A percentile compares a stretch with the other conserved stretches of the same genome.
Conservation (phyloP, 2,113 vertebrate species). For the Regulus satrapa region DNA sequence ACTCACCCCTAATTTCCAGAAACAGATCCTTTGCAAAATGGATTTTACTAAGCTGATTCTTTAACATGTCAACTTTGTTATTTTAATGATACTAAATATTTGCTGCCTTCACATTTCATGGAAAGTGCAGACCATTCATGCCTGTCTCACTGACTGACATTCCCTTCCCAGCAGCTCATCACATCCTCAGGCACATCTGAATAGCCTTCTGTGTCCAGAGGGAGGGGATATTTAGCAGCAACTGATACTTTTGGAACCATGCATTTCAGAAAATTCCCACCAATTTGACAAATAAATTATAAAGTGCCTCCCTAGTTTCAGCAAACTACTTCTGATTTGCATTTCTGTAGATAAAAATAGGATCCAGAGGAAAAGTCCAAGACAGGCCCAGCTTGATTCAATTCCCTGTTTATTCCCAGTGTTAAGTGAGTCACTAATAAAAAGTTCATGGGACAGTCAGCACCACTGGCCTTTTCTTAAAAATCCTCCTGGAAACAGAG, state of each 20-base stretch:
- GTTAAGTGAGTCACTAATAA: slow-evolving; percentile 26
- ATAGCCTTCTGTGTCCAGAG: background rate
- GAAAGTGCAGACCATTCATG: background rate
- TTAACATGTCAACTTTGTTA: background rate
- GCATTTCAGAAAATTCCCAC: background rate
- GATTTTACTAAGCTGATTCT: background rate
- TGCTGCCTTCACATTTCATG: background rate
- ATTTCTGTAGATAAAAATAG: slow-evolving; percentile 25
- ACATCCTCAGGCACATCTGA: background rate
- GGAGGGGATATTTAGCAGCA: background rate
- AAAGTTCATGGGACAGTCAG: background rate
- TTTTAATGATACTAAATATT: background rate
- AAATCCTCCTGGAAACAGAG: background rate
- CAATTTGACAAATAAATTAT: slow-evolving; percentile 39
- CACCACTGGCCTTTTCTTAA: background rate
- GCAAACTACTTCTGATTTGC: background rate
- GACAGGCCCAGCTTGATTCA: background rate
- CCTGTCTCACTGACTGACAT: background rate
- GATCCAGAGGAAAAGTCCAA: slow-evolving; percentile 7
- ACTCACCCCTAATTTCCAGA: background rate
- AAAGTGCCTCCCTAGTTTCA: background rate
- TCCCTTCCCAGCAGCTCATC: background rate
- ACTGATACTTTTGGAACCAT: background rate
- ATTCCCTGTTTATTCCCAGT: background rate
- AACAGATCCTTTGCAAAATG: background rate